phyloP scores from a whole-genome alignment of 2,113 vertebrate genomes.

The Sander vitreus region DNA sequence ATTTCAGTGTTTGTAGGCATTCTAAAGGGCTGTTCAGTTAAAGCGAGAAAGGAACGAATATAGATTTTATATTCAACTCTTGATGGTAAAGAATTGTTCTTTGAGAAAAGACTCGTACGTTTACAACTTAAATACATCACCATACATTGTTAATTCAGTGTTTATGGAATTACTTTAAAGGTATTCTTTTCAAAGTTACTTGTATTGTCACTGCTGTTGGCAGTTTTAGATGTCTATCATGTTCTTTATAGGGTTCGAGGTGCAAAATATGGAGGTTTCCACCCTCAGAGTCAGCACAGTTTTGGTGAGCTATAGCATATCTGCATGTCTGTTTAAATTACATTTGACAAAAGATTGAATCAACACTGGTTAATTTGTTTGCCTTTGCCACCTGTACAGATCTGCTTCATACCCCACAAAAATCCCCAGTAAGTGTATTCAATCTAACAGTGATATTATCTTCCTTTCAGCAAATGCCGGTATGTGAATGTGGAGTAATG shows the following conservation, averaged over 20 bases:
- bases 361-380: background rate
- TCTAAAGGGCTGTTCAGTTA: background rate
- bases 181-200: background rate
- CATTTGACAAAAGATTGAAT: background rate
- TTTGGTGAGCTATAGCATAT: slow-evolving; percentile 65
- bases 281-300: slow-evolving; percentile 23
- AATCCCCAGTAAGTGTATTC: slow-evolving; percentile 68
- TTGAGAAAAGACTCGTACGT: background rate
- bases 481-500: background rate
- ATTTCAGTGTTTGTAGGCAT: background rate
- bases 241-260: slow-evolving; percentile 38
- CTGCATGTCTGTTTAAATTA: background rate
- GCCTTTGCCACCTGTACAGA: slow-evolving; percentile 49
- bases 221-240: slow-evolving; percentile 7
- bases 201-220: background rate
- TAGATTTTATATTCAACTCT: background rate
- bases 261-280: slow-evolving; percentile 33
- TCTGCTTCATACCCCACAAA: slow-evolving; percentile 68
- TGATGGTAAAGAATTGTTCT: background rate
- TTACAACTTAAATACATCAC: background rate
- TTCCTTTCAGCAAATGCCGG: background rate
- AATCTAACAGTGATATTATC: background rate
- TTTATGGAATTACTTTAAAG: background rate
- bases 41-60: background rate
- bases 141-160: background rate